phyloP scores from a whole-genome alignment of 1,140 invertebrate genomes.

The Hycleus cichorii region DNA sequence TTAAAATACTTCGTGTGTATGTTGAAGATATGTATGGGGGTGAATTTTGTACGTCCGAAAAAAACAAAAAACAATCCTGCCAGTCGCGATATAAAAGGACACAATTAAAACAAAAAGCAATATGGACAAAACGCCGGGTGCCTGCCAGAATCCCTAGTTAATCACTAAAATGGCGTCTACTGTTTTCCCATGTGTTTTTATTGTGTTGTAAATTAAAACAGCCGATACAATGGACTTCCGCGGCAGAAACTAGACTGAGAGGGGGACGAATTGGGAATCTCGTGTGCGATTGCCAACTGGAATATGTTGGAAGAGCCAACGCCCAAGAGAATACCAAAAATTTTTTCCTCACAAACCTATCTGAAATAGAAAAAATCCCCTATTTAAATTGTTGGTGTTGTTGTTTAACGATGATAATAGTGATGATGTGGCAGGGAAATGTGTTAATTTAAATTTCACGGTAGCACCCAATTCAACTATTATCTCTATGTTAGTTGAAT shows the following conservation, averaged over 20 bases:
- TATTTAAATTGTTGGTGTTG: no score
- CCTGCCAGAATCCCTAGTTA: slow-evolving; percentile 41
- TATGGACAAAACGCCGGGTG: slow-evolving; percentile 34
- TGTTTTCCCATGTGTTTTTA: slow-evolving; percentile 45
- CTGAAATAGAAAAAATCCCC: no score
- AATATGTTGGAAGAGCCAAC: no score
- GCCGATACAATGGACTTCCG: slow-evolving; percentile 38
- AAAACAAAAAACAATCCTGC: slow-evolving; percentile 37
- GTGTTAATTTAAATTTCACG: slow-evolving; percentile 14
- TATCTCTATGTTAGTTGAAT: neutral
- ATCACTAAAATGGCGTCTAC: slow-evolving; percentile 44
- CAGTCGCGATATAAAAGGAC: slow-evolving; percentile 33
- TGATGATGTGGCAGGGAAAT: neutral
- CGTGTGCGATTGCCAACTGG: no score
- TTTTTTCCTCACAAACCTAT: no score
- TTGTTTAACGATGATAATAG: no score
- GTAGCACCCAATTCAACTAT: slow-evolving; percentile 11
- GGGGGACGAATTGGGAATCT: no score
- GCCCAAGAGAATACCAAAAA: no score
- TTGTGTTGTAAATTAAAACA: slow-evolving; percentile 45
- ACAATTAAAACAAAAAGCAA: slow-evolving; percentile 42
- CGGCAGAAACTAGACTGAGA: neutral
- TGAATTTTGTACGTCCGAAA: slow-evolving; percentile 10
- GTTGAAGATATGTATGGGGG: neutral
- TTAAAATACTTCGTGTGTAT: slow-evolving; percentile 33